Base-by-base conservation (phyloP, 2,113 vertebrate species). In the Brachirus orientalis region DNA sequence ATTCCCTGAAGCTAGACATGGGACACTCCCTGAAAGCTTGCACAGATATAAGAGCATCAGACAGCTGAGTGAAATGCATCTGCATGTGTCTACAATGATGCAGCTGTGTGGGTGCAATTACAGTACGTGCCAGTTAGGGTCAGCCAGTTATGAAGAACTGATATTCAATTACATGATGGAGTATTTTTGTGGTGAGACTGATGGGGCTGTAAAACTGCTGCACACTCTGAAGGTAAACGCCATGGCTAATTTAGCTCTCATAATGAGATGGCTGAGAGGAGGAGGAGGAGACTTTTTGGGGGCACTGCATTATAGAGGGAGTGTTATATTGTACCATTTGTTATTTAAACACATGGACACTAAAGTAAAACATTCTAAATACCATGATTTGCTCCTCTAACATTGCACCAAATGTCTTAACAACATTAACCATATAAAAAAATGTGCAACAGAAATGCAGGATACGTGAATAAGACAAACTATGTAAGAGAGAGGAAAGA, bases 101-200 rank as follows among this genome's bases (percentile, higher is more conserved):
- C 63, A 60, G 70, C 59, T 60, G 44, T 44, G 61, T 75, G 68
- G 28, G 28, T 37, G 55, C 62, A 59, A 33, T 69, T 51, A 38
- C 33, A 17, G 8, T 60, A 60, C 3, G 10, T 46, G 70, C 33
- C 12, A 8, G 12, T 46, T 43, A 61, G 64, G 68, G 70, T 51
- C 73, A 55, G 61, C 61, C 55, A 53, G 46, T 60, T 57, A 70
- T 46, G 67, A 79, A 77, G 58, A 44, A 70, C 44, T 77, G 72
- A 75, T 88, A 72, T 90, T 85, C 79, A 86, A 85, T 89, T 89
- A 86, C 54, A 67, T 63, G 72, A 73, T 54, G 55, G 69, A 79
- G 82, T 69, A 58, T 80, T 84, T 71, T 82, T 73, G 76, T 84
- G 69, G 82, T 58, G 72, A 88, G 86, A 75, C 88, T 37, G 60